A percentile compares a stretch with the other conserved stretches of the same genome.
Conservation (phyloP, 2,888 invertebrate species). For the Carabus problematicus region DNA sequence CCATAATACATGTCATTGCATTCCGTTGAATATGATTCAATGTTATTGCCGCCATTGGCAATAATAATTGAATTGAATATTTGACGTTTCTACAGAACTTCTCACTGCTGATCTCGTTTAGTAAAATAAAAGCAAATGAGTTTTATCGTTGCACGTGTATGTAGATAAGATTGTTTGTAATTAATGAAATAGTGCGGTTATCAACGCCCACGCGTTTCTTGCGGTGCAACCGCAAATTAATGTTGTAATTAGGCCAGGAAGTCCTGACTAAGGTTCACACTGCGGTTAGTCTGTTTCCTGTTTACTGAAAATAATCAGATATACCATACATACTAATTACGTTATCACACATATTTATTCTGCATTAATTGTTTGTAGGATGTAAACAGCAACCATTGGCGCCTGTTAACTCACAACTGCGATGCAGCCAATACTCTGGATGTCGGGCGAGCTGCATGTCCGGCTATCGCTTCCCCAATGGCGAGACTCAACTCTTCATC, state of each 20-base stretch:
- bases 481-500: slow-evolving; percentile 59
- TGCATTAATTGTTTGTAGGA: slow-evolving; percentile 48
- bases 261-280: neutral
- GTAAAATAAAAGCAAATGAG: too few species aligned
- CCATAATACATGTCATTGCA: too few species aligned
- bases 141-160: too few species aligned
- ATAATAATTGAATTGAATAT: too few species aligned
- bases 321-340: neutral
- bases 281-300: neutral
- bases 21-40: too few species aligned
- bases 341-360: neutral
- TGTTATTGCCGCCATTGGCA: too few species aligned
- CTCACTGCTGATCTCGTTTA: too few species aligned
- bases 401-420: slow-evolving; percentile 54
- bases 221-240: too few species aligned
- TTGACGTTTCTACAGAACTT: too few species aligned
- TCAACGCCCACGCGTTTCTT: too few species aligned
- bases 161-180: too few species aligned
- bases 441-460: slow-evolving; percentile 62
- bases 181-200: too few species aligned
- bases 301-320: neutral
- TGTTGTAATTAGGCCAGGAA: neutral
- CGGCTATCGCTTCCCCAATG: slow-evolving; percentile 64
- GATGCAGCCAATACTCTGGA: slow-evolving; percentile 58
- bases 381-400: slow-evolving; percentile 52